Evolutionary conservation across 2,888 invertebrate genomes (phyloP).

Genomic region (Perizoma affinitatum): DNA sequence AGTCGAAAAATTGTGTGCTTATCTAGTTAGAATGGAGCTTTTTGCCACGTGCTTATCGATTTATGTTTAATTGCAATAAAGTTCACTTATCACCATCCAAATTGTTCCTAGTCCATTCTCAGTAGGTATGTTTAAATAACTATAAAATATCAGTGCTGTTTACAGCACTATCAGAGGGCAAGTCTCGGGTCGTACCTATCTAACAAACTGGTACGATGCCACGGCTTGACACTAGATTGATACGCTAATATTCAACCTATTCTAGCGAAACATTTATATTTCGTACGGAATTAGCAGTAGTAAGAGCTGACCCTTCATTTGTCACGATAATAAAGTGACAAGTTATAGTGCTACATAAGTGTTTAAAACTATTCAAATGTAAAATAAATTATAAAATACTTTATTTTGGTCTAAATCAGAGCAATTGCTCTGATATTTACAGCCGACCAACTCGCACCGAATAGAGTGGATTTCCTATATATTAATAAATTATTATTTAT

Average conservation of each 20-base stretch:
- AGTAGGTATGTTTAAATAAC: constrained; percentile 3
- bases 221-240: constrained; percentile 32
- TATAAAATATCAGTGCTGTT: constrained; percentile 31
- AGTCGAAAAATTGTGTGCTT: no score
- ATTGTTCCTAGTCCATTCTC: background rate
- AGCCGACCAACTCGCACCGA: no score
- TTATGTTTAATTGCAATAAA: background rate
- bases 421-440: no score
- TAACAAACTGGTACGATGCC: constrained; percentile 29
- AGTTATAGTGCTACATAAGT: background rate
- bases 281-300: constrained; percentile 10
- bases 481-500: no score
- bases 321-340: constrained; percentile 6
- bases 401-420: no score
- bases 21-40: no score
- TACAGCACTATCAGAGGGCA: constrained; percentile 50
- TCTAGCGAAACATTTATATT: constrained; percentile 5
- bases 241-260: constrained; percentile 25
- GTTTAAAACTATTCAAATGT: no score
- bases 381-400: no score
- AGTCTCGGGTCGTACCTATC: constrained; percentile 57
- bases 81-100: constrained; percentile 2
- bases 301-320: constrained; percentile 11
- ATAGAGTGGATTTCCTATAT: no score
- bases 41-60: background rate